phyloP scores from a whole-genome alignment of 1,140 invertebrate species.

The Calliopsis andreniformis region DNA sequence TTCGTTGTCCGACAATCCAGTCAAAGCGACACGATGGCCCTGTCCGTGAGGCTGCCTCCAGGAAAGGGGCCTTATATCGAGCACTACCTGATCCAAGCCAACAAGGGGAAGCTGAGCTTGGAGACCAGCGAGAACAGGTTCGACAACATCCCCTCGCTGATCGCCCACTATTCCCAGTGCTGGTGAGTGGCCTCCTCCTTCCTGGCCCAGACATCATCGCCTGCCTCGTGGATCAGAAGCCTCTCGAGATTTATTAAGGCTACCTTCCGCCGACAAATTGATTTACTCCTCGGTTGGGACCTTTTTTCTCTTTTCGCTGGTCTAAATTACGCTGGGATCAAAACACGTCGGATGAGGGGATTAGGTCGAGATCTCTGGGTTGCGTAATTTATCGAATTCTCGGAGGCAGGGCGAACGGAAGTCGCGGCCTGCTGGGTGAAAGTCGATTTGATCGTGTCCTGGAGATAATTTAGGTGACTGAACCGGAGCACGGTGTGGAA shows the following conservation, averaged over 20 bases:
- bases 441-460: conserved; percentile 16
- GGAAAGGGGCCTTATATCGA: conserved; percentile 95
- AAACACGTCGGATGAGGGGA: background rate
- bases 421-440: conserved; percentile 18
- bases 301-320: background rate
- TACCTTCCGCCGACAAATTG: background rate
- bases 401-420: background rate
- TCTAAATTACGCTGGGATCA: background rate
- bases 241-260: too few species aligned
- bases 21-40: conserved; percentile 95
- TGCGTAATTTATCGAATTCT: conserved; percentile 27
- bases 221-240: too few species aligned
- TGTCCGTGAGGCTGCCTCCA: conserved; percentile 93
- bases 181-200: conserved; percentile 84
- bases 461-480: conserved; percentile 32
- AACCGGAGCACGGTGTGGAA: conserved; percentile 1
- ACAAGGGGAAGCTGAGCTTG: conserved; percentile 89
- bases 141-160: conserved; percentile 93
- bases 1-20: conserved; percentile 97
- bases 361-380: background rate
- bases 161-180: conserved; percentile 96
- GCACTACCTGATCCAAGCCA: conserved; percentile 96
- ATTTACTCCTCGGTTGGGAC: background rate
- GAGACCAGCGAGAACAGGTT: conserved; percentile 97
- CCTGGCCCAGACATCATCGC: background rate